A percentile compares a stretch with the other conserved stretches of the same genome.
These are phyloP conservation scores for Drosophila ohnishii DNA, from an alignment of 1,140 invertebrate genomes.

Conservation along the genomic window DNA sequence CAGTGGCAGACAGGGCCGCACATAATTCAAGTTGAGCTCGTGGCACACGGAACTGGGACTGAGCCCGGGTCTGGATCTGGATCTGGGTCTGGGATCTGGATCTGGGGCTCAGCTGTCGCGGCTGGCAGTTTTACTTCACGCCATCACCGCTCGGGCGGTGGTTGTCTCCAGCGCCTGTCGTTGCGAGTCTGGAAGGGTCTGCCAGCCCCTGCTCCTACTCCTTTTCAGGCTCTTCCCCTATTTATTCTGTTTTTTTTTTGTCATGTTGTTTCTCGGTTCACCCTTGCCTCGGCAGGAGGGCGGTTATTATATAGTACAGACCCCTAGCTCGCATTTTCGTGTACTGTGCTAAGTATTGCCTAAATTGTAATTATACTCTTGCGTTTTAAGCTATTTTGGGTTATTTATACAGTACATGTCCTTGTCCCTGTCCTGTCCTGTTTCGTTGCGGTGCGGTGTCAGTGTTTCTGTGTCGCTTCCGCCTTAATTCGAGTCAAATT, in stretches of 20 bases:
- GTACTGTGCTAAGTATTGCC: slow-evolving; percentile 73
- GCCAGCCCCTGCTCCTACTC: slow-evolving; percentile 4
- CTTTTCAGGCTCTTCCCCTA: slow-evolving; percentile 23
- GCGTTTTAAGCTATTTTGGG: slow-evolving; percentile 67
- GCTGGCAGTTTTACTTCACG: slow-evolving; percentile 77
- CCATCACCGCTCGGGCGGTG: slow-evolving; percentile 35
- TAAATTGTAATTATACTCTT: slow-evolving; percentile 81
- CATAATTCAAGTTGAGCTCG: slow-evolving; percentile 76
- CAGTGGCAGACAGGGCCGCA: slow-evolving; percentile 63
- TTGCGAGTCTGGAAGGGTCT: slow-evolving; percentile 36
- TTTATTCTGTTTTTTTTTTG: slow-evolving; percentile 21
- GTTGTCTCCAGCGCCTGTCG: slow-evolving; percentile 48
- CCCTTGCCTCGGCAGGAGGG: slow-evolving; percentile 40
- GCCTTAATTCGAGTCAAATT: slow-evolving; percentile 59
- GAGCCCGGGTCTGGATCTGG: slow-evolving; percentile 36
- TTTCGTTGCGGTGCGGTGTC: slow-evolving; percentile 28
- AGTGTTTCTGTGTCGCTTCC: slow-evolving; percentile 26
- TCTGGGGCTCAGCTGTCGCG: slow-evolving; percentile 72
- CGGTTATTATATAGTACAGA: slow-evolving; percentile 17
- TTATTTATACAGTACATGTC: slow-evolving; percentile 52
- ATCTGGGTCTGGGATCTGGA: slow-evolving; percentile 48
- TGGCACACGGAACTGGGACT: slow-evolving; percentile 66
- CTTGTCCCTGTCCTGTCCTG: slow-evolving; percentile 24
- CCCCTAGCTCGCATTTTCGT: slow-evolving; percentile 46
- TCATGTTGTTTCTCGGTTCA: slow-evolving; percentile 26